A percentile compares a stretch with the other conserved stretches of the same genome.
These are phyloP conservation scores for Calameuta pallipes DNA, from an alignment of 2,888 invertebrate genomes.

Conservation along the genomic window DNA sequence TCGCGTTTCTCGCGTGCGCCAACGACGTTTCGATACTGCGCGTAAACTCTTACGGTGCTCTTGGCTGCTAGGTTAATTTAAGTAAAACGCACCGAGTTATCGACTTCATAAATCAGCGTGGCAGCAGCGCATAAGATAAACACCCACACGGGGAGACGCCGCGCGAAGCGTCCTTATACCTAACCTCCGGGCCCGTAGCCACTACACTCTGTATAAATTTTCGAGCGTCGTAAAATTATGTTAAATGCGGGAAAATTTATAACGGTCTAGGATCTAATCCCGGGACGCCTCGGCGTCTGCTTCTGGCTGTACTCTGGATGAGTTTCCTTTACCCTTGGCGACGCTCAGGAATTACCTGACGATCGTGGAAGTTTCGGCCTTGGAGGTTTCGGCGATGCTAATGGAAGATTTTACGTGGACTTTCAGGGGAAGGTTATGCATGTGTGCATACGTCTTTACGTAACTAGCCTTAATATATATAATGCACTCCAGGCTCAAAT, in stretches of 20 bases:
- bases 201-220: slow-evolving; percentile 1
- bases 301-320: not conserved
- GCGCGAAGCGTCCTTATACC: not conserved
- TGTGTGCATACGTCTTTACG: not conserved
- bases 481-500: not conserved
- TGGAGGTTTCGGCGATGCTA: not conserved
- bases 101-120: slow-evolving; percentile 7
- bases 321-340: not conserved
- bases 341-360: not conserved
- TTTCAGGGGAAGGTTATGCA: not conserved
- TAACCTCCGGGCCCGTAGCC: not conserved
- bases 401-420: not conserved
- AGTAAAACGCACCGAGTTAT: slow-evolving; percentile 3
- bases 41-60: not conserved
- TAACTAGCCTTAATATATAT: not conserved
- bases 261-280: not conserved
- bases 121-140: slow-evolving; percentile 1
- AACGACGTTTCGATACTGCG: not conserved
- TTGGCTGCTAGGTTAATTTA: not conserved
- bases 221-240: not conserved
- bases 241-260: not conserved
- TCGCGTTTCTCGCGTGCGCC: slow-evolving; percentile 1
- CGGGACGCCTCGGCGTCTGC: not conserved
- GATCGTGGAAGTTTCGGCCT: not conserved
- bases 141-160: slow-evolving; percentile 2